Evolutionary conservation across 2,113 vertebrate genomes (phyloP).

Genomic region (Tichodroma muraria): DNA sequence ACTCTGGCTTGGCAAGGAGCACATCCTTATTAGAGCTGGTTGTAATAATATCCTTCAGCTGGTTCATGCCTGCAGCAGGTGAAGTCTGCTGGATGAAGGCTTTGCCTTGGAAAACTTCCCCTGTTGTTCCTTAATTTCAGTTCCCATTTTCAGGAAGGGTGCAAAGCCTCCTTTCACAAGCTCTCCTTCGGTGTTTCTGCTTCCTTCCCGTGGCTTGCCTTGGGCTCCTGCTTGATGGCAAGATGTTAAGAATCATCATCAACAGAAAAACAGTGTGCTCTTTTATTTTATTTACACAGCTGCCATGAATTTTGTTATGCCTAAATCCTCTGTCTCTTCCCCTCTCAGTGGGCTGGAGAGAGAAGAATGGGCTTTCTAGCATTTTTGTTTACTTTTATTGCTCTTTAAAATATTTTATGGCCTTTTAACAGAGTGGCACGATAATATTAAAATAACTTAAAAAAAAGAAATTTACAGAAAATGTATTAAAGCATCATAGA

Average conservation of each 20-base stretch:
- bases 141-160: not conserved
- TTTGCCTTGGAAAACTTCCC: not conserved
- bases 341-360: constrained; percentile 45
- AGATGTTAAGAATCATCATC: constrained; percentile 18
- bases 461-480: constrained; percentile 20
- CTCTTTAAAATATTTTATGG: constrained; percentile 68
- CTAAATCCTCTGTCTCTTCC: constrained; percentile 56
- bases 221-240: constrained; percentile 49
- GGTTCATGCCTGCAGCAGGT: not conserved
- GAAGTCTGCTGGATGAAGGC: not conserved
- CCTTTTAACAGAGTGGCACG: constrained; percentile 55
- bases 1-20: not conserved
- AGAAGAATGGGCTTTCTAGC: constrained; percentile 57
- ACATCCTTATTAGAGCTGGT: not conserved
- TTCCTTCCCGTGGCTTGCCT: constrained; percentile 40
- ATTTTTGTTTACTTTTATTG: constrained; percentile 68
- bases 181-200: not conserved
- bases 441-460: constrained; percentile 38
- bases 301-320: constrained; percentile 60
- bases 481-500: not conserved
- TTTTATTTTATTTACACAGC: constrained; percentile 71
- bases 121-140: not conserved
- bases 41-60: not conserved
- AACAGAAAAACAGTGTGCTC: not conserved
- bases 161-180: not conserved